Evolutionary conservation across 1,140 invertebrate genomes (phyloP), one percentile per base, ranked within the genome.

Genomic region (Drosophila pseudoananassae): DNA sequence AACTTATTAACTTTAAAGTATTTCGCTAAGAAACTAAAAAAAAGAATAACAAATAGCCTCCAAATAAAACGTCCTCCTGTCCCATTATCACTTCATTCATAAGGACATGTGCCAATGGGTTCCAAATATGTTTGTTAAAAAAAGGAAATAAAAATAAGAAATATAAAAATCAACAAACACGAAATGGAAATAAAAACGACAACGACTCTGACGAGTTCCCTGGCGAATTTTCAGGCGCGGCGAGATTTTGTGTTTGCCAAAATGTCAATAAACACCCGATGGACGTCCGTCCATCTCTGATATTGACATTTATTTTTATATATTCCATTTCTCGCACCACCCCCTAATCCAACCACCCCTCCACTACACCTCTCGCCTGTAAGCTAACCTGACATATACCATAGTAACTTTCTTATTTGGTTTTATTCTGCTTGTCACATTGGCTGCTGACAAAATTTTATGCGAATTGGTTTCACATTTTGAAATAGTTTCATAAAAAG

Each of bases 71-170:
- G 29, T 38, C 47, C 54, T 52, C 56, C 72, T 83, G 82, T 87
- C 82, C 76, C 87, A 90, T 90, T 90, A 87, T 81, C 82, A 87
- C 88, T 90, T 90, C 88, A 90, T 90, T 90, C 82, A 90, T 90
- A 87, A 90, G 87, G 87, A 90, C 88, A 90, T 90, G 79, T 84
- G 82, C 71, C 88, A 90, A 78, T 84, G 68, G 79, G 49, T 83
- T 70, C 68, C 74, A 50, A 66, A 85, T 74, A 80, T 82, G 63
- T 88, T 78, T 73, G 10, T n/a, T 45, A 55, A 46, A 27, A 14
- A 33, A 57, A 12, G 5, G 25, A 6, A 27, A 20, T n/a, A 36
- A 45, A 46, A 20, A n/a, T 29, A 23, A 55, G 5, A 40, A 49
- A 49, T 36, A 49, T 43, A n/a, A 38, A 23, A 20, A 40, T 40